Conservation (phyloP, 2,113 vertebrate species). For the Pedionomus torquatus region DNA sequence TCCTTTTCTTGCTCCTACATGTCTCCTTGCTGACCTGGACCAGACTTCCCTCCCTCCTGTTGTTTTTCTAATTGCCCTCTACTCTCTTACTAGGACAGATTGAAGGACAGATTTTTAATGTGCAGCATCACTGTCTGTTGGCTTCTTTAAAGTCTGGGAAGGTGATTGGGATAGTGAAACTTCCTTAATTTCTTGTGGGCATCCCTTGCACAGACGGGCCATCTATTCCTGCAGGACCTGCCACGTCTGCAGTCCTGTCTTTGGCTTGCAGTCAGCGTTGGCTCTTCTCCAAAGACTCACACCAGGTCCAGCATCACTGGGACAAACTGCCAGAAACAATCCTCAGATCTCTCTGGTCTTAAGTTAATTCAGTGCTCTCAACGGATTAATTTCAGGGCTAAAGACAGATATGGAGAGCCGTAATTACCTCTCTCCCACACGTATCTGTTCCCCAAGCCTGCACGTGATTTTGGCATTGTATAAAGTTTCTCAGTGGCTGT, state of each 20-base stretch:
- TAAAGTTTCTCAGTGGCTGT: neutral
- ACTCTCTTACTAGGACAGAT: neutral
- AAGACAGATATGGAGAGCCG: neutral
- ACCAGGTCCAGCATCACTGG: neutral
- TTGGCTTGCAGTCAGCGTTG: neutral
- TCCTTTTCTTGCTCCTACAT: neutral
- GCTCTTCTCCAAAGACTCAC: neutral
- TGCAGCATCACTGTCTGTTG: neutral
- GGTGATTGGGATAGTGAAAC: neutral
- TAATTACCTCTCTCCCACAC: constrained; percentile 55
- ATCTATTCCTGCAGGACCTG: neutral
- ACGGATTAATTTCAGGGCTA: constrained; percentile 42
- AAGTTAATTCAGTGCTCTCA: constrained; percentile 41
- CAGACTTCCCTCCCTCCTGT: neutral
- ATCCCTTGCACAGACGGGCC: neutral
- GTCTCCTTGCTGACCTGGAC: neutral
- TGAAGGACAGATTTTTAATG: neutral
- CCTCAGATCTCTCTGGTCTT: constrained; percentile 24
- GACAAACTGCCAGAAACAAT: constrained; percentile 25
- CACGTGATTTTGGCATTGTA: neutral
- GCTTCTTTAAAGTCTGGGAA: neutral
- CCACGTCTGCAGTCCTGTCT: neutral
- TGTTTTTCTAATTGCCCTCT: neutral
- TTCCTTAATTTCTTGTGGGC: neutral
- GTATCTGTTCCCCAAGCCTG: neutral